phyloP scores from a whole-genome alignment of 2,888 invertebrate genomes.

The Craniophora ligustri region DNA sequence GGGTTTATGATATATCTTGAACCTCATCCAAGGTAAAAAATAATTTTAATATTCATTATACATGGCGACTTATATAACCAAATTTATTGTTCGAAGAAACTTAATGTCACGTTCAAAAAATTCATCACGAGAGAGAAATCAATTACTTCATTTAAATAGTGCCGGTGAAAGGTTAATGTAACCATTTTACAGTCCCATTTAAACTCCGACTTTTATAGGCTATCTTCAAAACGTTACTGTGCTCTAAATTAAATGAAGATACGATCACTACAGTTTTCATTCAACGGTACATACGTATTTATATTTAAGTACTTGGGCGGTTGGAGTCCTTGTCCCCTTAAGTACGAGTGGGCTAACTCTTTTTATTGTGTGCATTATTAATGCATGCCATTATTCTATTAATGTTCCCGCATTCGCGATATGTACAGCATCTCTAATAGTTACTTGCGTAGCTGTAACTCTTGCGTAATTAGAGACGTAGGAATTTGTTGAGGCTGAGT shows the following conservation, averaged over 20 bases:
- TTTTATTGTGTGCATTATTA: slow-evolving; percentile 43
- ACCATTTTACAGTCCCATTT: slow-evolving; percentile 76
- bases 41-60: slow-evolving; percentile 15
- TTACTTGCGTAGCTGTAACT: slow-evolving; percentile 14
- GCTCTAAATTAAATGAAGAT: slow-evolving; percentile 80
- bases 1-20: background rate
- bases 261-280: slow-evolving; percentile 55
- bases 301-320: slow-evolving; percentile 31
- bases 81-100: slow-evolving; percentile 33
- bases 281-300: slow-evolving; percentile 44
- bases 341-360: slow-evolving; percentile 17
- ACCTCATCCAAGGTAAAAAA: slow-evolving; percentile 18
- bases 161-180: slow-evolving; percentile 80
- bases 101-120: slow-evolving; percentile 54
- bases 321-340: slow-evolving; percentile 17
- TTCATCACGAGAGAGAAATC: slow-evolving; percentile 68
- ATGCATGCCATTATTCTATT: slow-evolving; percentile 43
- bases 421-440: slow-evolving; percentile 33
- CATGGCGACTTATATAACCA: slow-evolving; percentile 10
- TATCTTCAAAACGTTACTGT: slow-evolving; percentile 65
- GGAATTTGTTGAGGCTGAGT: slow-evolving; percentile 4
- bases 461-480: slow-evolving; percentile 19
- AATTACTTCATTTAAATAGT: slow-evolving; percentile 75
- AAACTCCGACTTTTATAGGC: slow-evolving; percentile 73
- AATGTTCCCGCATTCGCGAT: slow-evolving; percentile 36